Evolutionary conservation across 2,888 invertebrate genomes (phyloP), one percentile per base, ranked within the genome.

Genomic region (Euclidia mi): DNA sequence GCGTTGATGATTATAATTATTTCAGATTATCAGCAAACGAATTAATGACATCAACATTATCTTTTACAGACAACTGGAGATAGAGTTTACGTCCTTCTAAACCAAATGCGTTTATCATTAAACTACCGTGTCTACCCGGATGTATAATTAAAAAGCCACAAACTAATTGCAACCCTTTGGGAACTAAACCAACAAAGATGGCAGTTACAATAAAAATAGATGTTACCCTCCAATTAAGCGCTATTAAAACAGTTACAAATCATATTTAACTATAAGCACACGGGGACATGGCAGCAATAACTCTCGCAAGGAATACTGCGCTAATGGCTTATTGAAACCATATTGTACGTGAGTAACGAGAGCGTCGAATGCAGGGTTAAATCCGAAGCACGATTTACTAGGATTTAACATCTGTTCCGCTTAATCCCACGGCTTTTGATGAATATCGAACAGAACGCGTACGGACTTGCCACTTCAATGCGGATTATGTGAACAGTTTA

Each of bases 271-370:
- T 73, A 70, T 50, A 34, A 18, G 52, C 18, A 49, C 69, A 55
- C 62, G 56, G 63, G 65, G 67, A 59, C 53, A 50, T 66, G 64
- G 48, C 52, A 53, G 72, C 66, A 52, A 74, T 77, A 80, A 76
- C 68, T 77, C 81, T 75, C 63, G 50, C 56, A 64, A 67, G 55
- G 44, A 73, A 71, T 67, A 76, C 76, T 74, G 55, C 61, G 63
- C 65, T 75, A 79, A 77, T 77, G 79, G 77, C 68, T 79, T 82
- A 82, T 82, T 75, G 77, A 71, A 80, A 79, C 76, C 82, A 82
- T 76, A 79, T 80, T 80, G 78, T 66, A 56, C 59, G 41, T 71
- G 75, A 76, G 40, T 72, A 72, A 74, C 63, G 70, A 45, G 53
- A 51, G 56, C 63, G 62, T 47, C 49, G 52, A 28, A 45, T 56